These are phyloP conservation scores for Cydia fagiglandana DNA, from an alignment of 1,140 invertebrate genomes.

Conservation along the genomic window DNA sequence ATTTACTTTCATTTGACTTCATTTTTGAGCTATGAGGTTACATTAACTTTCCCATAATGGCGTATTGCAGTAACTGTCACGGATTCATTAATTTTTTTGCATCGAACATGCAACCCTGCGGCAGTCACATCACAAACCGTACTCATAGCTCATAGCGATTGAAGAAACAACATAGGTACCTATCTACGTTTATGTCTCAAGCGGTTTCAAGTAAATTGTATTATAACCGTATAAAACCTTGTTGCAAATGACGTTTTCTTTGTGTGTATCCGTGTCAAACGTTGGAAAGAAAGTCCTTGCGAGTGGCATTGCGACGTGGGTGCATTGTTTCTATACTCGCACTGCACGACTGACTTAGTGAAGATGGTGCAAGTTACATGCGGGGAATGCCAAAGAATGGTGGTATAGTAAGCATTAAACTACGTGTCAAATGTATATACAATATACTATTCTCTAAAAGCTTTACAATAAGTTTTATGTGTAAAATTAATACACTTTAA, in stretches of 20 bases:
- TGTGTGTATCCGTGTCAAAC: conserved; percentile 53
- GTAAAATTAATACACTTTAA: too few species aligned
- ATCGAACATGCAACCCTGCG: conserved; percentile 10
- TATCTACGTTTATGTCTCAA: background rate
- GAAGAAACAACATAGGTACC: background rate
- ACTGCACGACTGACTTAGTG: conserved; percentile 43
- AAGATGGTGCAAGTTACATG: conserved; percentile 5
- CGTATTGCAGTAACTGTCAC: conserved; percentile 28
- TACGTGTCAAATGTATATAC: too few species aligned
- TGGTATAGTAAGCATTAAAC: too few species aligned
- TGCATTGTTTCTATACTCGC: conserved; percentile 48
- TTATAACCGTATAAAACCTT: conserved; percentile 13
- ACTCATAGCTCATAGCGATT: background rate
- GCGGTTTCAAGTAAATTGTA: conserved; percentile 20
- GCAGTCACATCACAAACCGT: background rate
- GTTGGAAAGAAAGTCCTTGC: conserved; percentile 57
- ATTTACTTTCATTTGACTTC: background rate
- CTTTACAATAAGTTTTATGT: too few species aligned
- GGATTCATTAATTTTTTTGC: background rate
- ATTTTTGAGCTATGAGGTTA: background rate
- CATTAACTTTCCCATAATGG: background rate
- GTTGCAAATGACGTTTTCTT: conserved; percentile 56
- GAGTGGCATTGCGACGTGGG: conserved; percentile 52
- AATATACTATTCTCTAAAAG: too few species aligned
- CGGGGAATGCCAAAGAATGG: background rate